A percentile compares a stretch with the other conserved stretches of the same genome.
Conservation (phyloP, 2,113 vertebrate species). For the Scomber japonicus region DNA sequence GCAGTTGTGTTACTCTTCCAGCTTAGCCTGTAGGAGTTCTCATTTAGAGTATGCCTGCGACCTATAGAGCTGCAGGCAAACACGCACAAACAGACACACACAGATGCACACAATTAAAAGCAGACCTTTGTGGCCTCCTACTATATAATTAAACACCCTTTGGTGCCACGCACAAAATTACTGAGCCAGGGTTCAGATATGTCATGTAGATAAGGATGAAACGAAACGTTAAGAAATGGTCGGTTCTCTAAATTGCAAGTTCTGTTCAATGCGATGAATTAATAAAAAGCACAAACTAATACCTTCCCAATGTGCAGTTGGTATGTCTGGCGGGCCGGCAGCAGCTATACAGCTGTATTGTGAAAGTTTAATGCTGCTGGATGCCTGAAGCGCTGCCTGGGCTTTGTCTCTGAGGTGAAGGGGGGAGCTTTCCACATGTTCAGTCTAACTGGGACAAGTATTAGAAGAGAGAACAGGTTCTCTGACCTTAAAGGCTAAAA, state of each 20-base stretch:
- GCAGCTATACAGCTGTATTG: conserved; percentile 80
- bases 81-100: conserved; percentile 61
- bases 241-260: conserved; percentile 47
- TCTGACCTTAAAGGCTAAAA: conserved; percentile 50
- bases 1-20: conserved; percentile 74
- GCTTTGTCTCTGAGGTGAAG: conserved; percentile 67
- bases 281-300: conserved; percentile 81
- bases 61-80: conserved; percentile 74
- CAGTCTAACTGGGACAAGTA: conserved; percentile 63
- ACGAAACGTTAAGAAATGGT: conserved; percentile 56
- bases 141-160: conserved; percentile 86
- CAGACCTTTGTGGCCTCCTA: conserved; percentile 76
- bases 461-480: conserved; percentile 18
- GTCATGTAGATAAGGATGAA: conserved; percentile 61
- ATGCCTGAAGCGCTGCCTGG: conserved; percentile 67
- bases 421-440: conserved; percentile 58
- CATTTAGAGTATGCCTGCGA: conserved; percentile 74
- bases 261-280: conserved; percentile 74
- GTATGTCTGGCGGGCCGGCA: conserved; percentile 72
- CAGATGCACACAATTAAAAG: conserved; percentile 78
- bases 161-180: conserved; percentile 65
- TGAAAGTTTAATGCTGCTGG: conserved; percentile 84
- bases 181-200: conserved; percentile 71
- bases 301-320: conserved; percentile 73
- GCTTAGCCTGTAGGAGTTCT: conserved; percentile 84